These are phyloP conservation scores for Dicaeum eximium DNA, from an alignment of 2,113 vertebrate species.

Conservation along the genomic window DNA sequence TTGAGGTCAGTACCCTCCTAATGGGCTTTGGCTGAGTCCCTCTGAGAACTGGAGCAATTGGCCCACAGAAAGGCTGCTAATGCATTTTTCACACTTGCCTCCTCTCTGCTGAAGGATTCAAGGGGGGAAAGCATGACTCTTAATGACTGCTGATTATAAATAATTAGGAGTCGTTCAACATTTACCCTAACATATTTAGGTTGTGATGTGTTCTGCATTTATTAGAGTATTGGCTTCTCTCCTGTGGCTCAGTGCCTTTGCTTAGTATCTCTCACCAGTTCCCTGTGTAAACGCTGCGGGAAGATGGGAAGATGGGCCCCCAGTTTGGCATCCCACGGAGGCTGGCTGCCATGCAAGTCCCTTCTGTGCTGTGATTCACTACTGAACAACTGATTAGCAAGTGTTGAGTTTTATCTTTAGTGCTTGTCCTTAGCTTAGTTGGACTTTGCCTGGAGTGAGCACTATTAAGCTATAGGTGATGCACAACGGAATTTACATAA, in stretches of 20 bases:
- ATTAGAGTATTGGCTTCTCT: constrained; percentile 25
- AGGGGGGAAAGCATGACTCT: neutral
- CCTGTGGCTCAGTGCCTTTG: neutral
- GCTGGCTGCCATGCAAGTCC: neutral
- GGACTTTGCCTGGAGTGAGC: neutral
- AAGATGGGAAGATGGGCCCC: neutral
- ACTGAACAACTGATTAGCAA: neutral
- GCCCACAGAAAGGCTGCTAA: neutral
- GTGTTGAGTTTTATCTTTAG: neutral
- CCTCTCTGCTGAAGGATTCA: neutral
- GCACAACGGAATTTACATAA: neutral
- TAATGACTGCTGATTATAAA: constrained; percentile 40
- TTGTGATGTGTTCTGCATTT: constrained; percentile 2
- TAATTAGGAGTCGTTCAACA: constrained; percentile 19
- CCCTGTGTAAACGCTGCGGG: neutral
- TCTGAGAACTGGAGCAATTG: neutral
- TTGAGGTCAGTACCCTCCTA: neutral
- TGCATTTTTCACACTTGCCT: neutral
- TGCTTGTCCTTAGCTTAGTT: neutral
- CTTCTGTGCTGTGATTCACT: neutral
- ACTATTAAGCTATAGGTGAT: neutral
- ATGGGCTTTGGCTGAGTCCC: neutral
- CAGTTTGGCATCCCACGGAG: neutral
- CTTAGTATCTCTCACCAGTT: neutral
- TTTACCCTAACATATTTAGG: neutral